Base-by-base conservation (phyloP, 2,888 invertebrate species). In the Drosophila niveifrons region DNA sequence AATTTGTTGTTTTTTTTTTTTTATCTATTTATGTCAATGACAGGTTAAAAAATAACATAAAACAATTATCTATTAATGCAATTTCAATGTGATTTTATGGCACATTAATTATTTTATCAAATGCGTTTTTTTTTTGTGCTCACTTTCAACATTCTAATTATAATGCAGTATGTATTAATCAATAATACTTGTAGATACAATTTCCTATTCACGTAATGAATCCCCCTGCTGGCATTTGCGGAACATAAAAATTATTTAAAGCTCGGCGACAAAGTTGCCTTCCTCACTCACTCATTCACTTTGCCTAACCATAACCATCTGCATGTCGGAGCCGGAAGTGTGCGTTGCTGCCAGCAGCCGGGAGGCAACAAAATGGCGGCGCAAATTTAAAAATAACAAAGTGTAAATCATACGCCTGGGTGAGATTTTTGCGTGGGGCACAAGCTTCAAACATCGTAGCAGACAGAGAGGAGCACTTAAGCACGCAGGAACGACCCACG, bases 331-430 rank as follows among this genome's bases (percentile, higher is more conserved):
- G 56, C 59, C 44, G 75, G 78, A 67, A 64, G 66, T 74, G 69
- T 36, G 75, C 58, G 47, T 53, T 29, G 51, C 28, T 44, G 47
- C 36, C 36, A 36, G 41, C 29, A 55, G 48, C 63, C 46, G 51
- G 48, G 65, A 39, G 75, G 68, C 68, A 57, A 78, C 76, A 78
- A 87, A 83, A 86, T 82, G 85, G 80, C 75, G 74, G 78, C 68
- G 71, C 52, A 75, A 81, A 81, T 79, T 82, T 81, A 82, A 88
- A 88, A 86, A 86, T 86, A 86, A 88, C 85, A 88, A 85, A 81
- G 82, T 85, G 85, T 79, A 88, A 88, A 86, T 85, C 87, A 85
- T 87, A 87, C 80, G 85, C 76, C 70, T 84, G 79, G 77, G 78
- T 72, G 69, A 67, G 66, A 78, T 72, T 79, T 63, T 56, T 51